phyloP scores from a whole-genome alignment of 2,797 vertebrate genomes.

The Luscinia megarhynchos region DNA sequence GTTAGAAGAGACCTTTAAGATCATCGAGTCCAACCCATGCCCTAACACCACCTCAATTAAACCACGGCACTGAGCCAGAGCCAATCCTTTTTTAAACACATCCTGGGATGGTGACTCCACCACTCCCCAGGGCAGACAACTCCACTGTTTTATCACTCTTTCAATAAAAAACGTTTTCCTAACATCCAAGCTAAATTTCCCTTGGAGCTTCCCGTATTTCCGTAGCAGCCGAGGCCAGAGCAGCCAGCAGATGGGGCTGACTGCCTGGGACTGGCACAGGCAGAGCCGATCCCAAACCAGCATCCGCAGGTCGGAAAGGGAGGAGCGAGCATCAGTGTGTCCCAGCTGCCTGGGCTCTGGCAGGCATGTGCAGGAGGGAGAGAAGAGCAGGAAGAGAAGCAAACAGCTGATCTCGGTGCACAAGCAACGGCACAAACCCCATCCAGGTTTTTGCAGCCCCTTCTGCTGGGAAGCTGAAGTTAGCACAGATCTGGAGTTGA shows the following conservation, averaged over 20 bases:
- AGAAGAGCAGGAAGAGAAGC: neutral
- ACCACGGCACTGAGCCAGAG: neutral
- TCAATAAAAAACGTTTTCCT: neutral
- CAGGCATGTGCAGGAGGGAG: neutral
- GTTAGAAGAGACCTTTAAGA: neutral
- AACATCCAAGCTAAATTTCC: neutral
- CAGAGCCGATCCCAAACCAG: neutral
- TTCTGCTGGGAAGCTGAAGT: neutral
- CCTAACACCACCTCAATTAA: neutral
- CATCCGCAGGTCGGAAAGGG: neutral
- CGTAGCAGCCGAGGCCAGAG: neutral
- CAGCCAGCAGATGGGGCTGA: conserved; percentile 65
- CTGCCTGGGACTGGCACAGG: neutral
- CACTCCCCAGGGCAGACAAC: neutral
- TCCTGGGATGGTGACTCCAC: neutral
- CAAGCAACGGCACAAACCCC: neutral
- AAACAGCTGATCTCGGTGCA: neutral
- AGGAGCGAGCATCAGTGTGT: neutral
- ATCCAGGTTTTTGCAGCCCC: neutral
- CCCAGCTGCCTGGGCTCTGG: neutral
- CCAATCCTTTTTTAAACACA: neutral
- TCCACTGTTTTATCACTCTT: neutral
- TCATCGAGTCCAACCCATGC: neutral
- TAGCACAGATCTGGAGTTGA: neutral
- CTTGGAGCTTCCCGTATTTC: neutral